A percentile compares a stretch with the other conserved stretches of the same genome.
Conservation (phyloP, 2,797 vertebrate species). For the Mallotus villosus region DNA sequence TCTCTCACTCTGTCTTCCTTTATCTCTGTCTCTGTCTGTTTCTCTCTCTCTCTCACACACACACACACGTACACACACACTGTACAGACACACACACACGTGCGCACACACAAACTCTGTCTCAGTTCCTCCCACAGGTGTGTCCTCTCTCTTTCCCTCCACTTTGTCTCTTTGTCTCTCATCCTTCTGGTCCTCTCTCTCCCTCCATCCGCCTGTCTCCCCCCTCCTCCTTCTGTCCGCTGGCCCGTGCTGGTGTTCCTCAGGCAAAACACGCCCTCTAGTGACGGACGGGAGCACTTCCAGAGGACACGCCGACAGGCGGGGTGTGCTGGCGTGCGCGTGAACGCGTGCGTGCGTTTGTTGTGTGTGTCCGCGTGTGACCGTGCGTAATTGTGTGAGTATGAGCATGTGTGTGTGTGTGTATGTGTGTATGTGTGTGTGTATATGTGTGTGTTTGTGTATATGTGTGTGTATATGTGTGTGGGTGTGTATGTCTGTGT, state of each 20-base stretch:
- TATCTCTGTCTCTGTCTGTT: not conserved
- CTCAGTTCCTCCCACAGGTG: constrained; percentile 4
- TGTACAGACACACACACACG: not conserved
- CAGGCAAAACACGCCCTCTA: constrained; percentile 74
- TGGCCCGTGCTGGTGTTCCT: constrained; percentile 51
- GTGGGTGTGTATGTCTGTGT: too few species aligned
- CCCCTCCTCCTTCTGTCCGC: constrained; percentile 22
- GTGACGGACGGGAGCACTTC: constrained; percentile 71
- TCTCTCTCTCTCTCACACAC: constrained; percentile 7
- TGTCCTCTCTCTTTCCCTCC: not conserved
- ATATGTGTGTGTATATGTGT: too few species aligned
- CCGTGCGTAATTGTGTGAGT: too few species aligned
- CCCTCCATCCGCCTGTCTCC: not conserved
- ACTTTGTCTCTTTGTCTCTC: constrained; percentile 17
- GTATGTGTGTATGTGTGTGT: too few species aligned
- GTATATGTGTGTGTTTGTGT: too few species aligned
- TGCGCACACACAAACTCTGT: not conserved
- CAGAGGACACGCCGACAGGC: constrained; percentile 57
- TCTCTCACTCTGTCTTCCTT: not conserved
- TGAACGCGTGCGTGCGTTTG: too few species aligned
- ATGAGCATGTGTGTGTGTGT: too few species aligned
- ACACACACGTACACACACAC: constrained; percentile 13
- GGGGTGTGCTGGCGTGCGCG: not conserved
- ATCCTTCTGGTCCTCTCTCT: not conserved
- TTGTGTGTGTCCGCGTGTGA: not conserved